Evolutionary conservation across 2,888 invertebrate species (phyloP).

Genomic region (Calameuta filiformis): DNA sequence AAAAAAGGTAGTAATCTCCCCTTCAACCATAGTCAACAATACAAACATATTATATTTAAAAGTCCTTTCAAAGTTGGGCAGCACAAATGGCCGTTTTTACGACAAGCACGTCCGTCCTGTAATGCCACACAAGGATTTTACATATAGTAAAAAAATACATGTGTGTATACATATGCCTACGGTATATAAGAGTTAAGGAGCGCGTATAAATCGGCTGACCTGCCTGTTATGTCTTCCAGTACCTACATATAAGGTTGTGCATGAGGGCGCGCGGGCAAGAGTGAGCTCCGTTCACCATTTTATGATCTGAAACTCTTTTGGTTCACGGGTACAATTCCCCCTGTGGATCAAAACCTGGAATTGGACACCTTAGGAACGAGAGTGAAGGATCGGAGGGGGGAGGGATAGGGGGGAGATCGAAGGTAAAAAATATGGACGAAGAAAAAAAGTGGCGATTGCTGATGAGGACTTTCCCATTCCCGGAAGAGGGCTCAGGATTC

Average conservation of each 20-base stretch:
- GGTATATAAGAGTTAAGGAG: constrained; percentile 45
- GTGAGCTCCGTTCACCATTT: constrained; percentile 47
- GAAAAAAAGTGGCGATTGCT: background rate
- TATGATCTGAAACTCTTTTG: constrained; percentile 41
- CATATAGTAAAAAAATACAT: constrained; percentile 52
- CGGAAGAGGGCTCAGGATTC: background rate
- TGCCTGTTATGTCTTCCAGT: constrained; percentile 52
- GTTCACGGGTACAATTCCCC: background rate
- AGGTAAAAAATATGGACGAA: background rate
- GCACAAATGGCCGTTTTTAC: constrained; percentile 44
- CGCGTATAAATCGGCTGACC: constrained; percentile 52
- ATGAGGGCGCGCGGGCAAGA: constrained; percentile 25
- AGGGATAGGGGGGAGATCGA: background rate
- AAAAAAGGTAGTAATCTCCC: background rate
- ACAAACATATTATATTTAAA: constrained; percentile 35
- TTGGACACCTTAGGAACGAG: background rate
- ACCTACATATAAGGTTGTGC: background rate
- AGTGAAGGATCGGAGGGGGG: too few species aligned
- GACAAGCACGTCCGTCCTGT: constrained; percentile 41
- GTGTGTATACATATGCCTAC: background rate
- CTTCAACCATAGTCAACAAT: constrained; percentile 4
- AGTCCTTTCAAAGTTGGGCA: constrained; percentile 42
- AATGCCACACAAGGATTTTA: constrained; percentile 51
- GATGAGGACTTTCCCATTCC: background rate
- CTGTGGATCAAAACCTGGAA: background rate